Evolutionary conservation across 1,140 invertebrate genomes (phyloP).

Genomic region (Nymphalis io): DNA sequence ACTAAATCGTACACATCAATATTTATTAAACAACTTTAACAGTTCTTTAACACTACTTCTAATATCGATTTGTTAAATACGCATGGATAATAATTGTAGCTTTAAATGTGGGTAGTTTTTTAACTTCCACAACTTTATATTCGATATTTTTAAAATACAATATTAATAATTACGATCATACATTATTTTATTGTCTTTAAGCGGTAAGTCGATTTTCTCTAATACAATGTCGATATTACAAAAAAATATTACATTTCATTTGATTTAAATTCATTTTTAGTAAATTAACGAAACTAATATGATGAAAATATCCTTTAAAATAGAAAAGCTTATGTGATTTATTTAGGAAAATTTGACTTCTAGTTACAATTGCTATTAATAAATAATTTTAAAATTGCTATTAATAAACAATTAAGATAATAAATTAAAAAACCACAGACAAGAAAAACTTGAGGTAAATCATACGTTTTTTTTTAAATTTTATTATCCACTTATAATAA

Average conservation of each 20-base stretch:
- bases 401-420: too few relatives aligned
- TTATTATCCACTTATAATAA: background rate
- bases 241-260: too few relatives aligned
- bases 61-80: background rate
- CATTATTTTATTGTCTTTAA: constrained; percentile 1
- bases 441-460: background rate
- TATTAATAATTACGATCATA: background rate
- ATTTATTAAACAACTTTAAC: constrained; percentile 46
- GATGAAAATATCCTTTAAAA: too few relatives aligned
- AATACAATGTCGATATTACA: background rate
- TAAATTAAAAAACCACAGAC: background rate
- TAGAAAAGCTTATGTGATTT: too few relatives aligned
- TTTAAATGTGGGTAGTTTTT: background rate
- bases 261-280: too few relatives aligned
- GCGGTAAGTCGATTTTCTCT: background rate
- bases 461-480: background rate
- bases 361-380: too few relatives aligned
- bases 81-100: background rate
- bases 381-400: too few relatives aligned
- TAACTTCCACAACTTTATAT: background rate
- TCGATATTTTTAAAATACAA: background rate
- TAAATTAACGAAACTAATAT: too few relatives aligned
- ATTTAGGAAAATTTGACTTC: too few relatives aligned
- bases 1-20: constrained; percentile 34
- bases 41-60: constrained; percentile 18